Conservation (phyloP, 2,888 invertebrate genomes). For the Caenorhabditis wallacei region DNA sequence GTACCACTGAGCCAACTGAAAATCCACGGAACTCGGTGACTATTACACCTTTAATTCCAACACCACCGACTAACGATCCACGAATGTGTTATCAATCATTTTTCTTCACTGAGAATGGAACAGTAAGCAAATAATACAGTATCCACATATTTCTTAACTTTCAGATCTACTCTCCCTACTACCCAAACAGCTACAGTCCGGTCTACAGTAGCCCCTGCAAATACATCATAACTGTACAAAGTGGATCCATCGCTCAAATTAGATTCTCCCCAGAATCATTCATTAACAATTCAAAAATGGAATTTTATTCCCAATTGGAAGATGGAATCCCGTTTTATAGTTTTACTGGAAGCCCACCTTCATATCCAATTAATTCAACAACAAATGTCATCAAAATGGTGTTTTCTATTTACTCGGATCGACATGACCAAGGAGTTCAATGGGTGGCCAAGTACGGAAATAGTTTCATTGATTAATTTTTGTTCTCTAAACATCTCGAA, state of each 20-base stretch:
- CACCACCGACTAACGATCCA: not conserved
- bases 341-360: not conserved
- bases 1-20: not conserved
- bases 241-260: not conserved
- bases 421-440: not conserved
- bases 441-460: not conserved
- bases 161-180: not conserved
- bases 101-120: not conserved
- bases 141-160: not conserved
- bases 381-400: not conserved
- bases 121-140: not conserved
- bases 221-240: not conserved
- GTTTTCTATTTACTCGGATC: not conserved
- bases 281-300: not conserved
- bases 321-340: not conserved
- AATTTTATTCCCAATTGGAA: not conserved
- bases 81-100: not conserved
- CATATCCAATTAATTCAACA: not conserved
- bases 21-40: not conserved
- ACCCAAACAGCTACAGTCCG: not conserved
- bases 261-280: not conserved
- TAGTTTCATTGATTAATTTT: not conserved
- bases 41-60: not conserved
- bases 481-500: too few relatives aligned
- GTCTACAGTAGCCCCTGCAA: not conserved